A percentile compares a stretch with the other conserved stretches of the same genome.
These are phyloP conservation scores for Drosophila gunungcola DNA, from an alignment of 1,140 invertebrate genomes.

Conservation along the genomic window DNA sequence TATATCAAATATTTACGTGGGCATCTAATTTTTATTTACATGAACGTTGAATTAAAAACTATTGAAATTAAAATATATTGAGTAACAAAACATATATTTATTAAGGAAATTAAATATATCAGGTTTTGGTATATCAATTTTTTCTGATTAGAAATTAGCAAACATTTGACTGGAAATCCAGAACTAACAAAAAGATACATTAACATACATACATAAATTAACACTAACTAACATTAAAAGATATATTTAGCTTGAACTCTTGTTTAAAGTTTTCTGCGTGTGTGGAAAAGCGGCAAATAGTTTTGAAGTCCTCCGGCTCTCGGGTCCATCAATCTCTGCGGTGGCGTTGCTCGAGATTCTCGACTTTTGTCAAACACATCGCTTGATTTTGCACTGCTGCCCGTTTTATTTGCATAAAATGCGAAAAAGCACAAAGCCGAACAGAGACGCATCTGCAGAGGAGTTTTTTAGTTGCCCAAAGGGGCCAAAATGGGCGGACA, in stretches of 20 bases:
- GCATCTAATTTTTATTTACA: no score
- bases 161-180: no score
- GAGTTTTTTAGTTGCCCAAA: slow-evolving; percentile 59
- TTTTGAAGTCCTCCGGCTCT: slow-evolving; percentile 55
- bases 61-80: no score
- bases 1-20: no score
- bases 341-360: slow-evolving; percentile 58
- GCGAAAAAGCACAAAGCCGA: slow-evolving; percentile 1
- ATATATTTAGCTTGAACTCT: slow-evolving; percentile 18
- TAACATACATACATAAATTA: no score
- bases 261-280: background rate
- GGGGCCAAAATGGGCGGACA: slow-evolving; percentile 83
- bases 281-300: slow-evolving; percentile 63
- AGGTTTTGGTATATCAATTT: no score
- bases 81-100: no score
- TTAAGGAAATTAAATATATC: no score
- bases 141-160: no score
- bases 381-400: slow-evolving; percentile 8
- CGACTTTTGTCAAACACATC: slow-evolving; percentile 71
- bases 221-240: slow-evolving; percentile 10
- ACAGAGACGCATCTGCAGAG: slow-evolving; percentile 27
- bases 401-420: slow-evolving; percentile 72
- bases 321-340: slow-evolving; percentile 72
- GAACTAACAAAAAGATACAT: slow-evolving; percentile 12
- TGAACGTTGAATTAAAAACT: no score